phyloP scores from a whole-genome alignment of 2,888 invertebrate genomes.

The Nomada ruficornis region DNA sequence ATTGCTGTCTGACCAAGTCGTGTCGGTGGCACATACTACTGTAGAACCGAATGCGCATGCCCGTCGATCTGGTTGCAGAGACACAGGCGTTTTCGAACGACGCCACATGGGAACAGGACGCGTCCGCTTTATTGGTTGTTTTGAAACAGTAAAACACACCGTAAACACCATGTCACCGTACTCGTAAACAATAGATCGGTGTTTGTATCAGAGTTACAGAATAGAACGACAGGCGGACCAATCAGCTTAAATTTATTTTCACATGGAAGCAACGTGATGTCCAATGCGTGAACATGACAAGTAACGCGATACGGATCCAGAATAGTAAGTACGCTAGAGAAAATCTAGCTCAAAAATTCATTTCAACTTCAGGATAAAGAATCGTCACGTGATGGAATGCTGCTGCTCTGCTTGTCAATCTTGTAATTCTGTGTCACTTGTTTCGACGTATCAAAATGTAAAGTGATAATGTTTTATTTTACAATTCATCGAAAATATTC shows the following conservation, averaged over 20 bases:
- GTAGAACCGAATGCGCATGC: conserved; percentile 5
- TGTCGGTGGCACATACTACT: background rate
- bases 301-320: background rate
- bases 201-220: conserved; percentile 47
- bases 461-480: background rate
- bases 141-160: conserved; percentile 69
- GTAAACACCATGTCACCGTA: conserved; percentile 65
- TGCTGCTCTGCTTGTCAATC: background rate
- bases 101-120: conserved; percentile 35
- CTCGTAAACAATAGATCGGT: conserved; percentile 61
- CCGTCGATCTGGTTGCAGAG: conserved; percentile 56
- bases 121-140: conserved; percentile 71
- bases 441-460: background rate
- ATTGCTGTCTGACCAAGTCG: background rate
- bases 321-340: conserved; percentile 7
- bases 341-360: background rate
- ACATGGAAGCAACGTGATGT: background rate
- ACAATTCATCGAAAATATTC: no score
- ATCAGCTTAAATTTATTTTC: conserved; percentile 59
- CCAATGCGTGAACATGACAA: conserved; percentile 7
- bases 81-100: conserved; percentile 50
- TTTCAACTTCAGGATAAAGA: background rate
- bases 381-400: background rate
- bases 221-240: conserved; percentile 49
- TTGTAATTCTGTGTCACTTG: background rate